These are phyloP conservation scores for Thereva nobilitata DNA, from an alignment of 2,888 invertebrate species.

Conservation along the genomic window DNA sequence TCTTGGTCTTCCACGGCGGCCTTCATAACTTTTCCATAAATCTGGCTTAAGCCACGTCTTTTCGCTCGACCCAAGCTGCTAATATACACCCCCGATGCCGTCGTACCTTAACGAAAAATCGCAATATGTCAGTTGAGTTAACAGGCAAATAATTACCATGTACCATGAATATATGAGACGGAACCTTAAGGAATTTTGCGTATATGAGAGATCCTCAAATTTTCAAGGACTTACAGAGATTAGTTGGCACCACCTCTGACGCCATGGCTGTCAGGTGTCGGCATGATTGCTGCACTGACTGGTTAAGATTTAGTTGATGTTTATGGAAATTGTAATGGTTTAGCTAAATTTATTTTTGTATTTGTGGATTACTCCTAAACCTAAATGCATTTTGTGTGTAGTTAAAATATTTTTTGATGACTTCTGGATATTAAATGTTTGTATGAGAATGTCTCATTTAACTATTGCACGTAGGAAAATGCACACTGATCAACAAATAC, in stretches of 20 bases:
- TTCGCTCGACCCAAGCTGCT: neutral
- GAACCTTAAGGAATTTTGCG: conserved; percentile 16
- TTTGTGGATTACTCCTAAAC: neutral
- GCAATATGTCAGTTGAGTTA: conserved; percentile 39
- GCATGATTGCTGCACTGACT: conserved; percentile 18
- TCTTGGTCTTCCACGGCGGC: conserved; percentile 23
- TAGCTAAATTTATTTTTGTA: conserved; percentile 8
- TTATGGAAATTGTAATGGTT: conserved; percentile 27
- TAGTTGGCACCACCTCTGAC: conserved; percentile 34
- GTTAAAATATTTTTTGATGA: no score
- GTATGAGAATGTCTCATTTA: no score
- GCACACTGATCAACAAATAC: no score
- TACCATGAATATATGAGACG: conserved; percentile 14
- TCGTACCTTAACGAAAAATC: conserved; percentile 22
- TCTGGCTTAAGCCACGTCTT: conserved; percentile 21
- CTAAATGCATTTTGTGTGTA: no score
- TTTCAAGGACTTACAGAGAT: conserved; percentile 28
- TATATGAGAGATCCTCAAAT: conserved; percentile 28
- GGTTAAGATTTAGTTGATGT: conserved; percentile 27
- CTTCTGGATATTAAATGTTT: no score
- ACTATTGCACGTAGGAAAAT: no score
- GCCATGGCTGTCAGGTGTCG: conserved; percentile 29
- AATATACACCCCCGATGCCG: conserved; percentile 2
- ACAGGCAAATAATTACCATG: conserved; percentile 38
- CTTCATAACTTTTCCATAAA: conserved; percentile 33